Base-by-base conservation (phyloP, 64 coral and sea anemone genomes). In the Exaiptasia diaphana region DNA sequence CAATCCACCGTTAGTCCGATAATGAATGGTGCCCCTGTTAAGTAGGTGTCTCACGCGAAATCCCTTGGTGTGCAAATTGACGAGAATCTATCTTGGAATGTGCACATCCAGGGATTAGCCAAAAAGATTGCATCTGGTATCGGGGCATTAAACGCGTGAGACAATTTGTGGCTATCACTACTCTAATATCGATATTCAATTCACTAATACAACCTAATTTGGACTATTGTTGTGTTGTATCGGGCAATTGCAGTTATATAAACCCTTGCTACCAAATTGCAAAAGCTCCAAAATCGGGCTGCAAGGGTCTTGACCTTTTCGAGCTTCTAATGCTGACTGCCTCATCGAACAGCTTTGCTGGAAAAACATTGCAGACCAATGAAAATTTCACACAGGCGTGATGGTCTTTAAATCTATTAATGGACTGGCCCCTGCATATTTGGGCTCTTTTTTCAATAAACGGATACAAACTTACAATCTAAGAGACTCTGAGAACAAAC, bases 51-150 rank as follows among this genome's bases (percentile, higher is more conserved):
- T 40, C 36, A 18, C 31, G 21, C 76, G 23, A 79, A 79, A 61
- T 79, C 76, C 23, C 35, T 79, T 1, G 60, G 78, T 64, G 55
- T 53, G 36, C 40, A 65, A 11, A 81, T 67, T 45, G 78, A 81
- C 37, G 34, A 41, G 67, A 81, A 81, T 61, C 78, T 81, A 31
- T 24, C 35, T 24, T 81, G 78, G 78, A 52, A 52, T 38, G 61
- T 32, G 23, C 73, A 77, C 53, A 55, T 77, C 26, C n/a, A 55
- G 3, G 36, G 18, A 46, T 30, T 37, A 46, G 50, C 73, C 31
- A 77, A 77, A n/a, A n/a, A n/a, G n/a, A n/a, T n/a, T n/a, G n/a
- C n/a, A n/a, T n/a, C n/a, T n/a, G n/a, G n/a, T n/a, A n/a, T n/a
- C n/a, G n/a, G n/a, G n/a, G n/a, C n/a, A n/a, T n/a, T n/a, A n/a